A percentile compares a stretch with the other conserved stretches of the same genome.
Conservation (phyloP, 2,797 vertebrate genomes). For the Acrossocheilus wenchowensis region DNA sequence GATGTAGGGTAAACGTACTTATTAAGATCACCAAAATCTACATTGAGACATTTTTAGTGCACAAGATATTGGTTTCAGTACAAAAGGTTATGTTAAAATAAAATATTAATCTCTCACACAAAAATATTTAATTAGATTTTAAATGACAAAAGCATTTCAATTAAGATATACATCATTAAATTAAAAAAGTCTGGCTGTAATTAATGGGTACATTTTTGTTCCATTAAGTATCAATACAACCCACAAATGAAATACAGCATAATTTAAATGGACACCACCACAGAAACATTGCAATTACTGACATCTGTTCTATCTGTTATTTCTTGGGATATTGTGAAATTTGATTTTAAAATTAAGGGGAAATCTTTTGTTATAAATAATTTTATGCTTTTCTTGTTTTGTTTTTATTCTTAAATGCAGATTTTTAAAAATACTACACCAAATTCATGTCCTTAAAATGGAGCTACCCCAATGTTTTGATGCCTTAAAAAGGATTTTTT, state of each 20-base stretch:
- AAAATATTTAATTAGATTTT: no score
- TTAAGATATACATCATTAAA: no score
- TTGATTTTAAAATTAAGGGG: background rate
- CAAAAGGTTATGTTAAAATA: no score
- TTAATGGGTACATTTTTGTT: no score
- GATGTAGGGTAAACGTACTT: no score
- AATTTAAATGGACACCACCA: background rate
- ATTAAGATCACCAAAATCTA: no score
- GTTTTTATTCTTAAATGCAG: background rate
- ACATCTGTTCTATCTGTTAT: background rate
- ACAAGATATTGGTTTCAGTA: no score
- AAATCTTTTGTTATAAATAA: background rate
- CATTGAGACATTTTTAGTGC: no score
- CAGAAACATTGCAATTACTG: background rate
- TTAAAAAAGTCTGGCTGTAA: no score
- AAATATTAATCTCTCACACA: no score
- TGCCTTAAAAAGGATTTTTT: background rate
- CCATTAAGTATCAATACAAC: background rate
- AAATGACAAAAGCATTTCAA: no score
- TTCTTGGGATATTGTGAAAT: background rate
- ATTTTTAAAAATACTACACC: background rate
- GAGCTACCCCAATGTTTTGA: background rate
- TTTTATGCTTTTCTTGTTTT: background rate
- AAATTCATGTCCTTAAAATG: background rate
- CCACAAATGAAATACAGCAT: background rate